Conservation (phyloP, 1,140 invertebrate species). For the Rhopalosiphum padi region DNA sequence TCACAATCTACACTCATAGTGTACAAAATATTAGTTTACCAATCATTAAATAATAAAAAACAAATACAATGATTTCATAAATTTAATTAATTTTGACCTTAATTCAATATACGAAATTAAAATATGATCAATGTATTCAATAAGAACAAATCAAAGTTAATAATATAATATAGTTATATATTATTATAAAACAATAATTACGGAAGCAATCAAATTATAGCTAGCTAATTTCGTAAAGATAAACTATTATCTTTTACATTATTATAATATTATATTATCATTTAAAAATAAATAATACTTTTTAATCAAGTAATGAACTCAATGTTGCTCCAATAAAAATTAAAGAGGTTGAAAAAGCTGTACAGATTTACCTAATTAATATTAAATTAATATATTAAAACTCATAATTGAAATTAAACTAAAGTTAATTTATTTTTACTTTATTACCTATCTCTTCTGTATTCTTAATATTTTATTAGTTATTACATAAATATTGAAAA, state of each 20-base stretch:
- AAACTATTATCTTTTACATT: background rate
- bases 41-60: background rate
- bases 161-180: background rate
- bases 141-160: background rate
- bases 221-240: background rate
- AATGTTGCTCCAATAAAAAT: background rate
- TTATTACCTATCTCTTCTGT: background rate
- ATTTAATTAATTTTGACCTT: background rate
- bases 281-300: conserved; percentile 13
- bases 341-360: background rate
- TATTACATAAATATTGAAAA: background rate
- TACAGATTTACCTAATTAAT: background rate
- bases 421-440: background rate
- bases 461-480: background rate
- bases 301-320: background rate
- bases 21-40: background rate
- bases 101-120: background rate
- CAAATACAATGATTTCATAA: background rate
- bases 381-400: background rate
- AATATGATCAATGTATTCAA: background rate
- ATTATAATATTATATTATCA: background rate
- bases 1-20: background rate
- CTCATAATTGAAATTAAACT: background rate
- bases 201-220: conserved; percentile 15
- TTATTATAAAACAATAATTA: background rate